Evolutionary conservation across 2,113 vertebrate species (phyloP).

Genomic region (Campylomormyrus tamandua): DNA sequence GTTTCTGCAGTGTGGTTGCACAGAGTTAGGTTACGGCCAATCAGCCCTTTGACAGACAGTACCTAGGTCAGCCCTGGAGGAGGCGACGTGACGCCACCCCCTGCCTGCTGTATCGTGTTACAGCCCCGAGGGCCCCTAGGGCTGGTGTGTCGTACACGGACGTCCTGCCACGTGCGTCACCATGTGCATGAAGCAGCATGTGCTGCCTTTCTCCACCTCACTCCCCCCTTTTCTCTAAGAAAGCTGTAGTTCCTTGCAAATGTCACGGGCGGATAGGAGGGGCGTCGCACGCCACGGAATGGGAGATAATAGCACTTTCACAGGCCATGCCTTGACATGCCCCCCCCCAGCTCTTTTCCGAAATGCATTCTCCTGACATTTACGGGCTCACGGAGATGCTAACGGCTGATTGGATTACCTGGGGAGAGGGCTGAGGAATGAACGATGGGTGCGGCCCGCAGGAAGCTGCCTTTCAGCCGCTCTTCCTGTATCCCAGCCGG

Average conservation of each 20-base stretch:
- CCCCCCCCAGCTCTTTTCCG: conserved; percentile 47
- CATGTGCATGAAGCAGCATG: neutral
- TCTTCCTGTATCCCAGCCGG: neutral
- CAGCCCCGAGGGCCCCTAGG: neutral
- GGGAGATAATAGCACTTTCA: conserved; percentile 33
- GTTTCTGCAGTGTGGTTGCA: conserved; percentile 11
- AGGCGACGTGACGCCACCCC: conserved; percentile 5
- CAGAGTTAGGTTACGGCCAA: conserved; percentile 13
- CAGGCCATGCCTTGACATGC: conserved; percentile 31
- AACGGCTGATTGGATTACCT: conserved; percentile 31
- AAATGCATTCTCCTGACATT: conserved; percentile 55
- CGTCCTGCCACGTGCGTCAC: neutral
- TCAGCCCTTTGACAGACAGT: conserved; percentile 29
- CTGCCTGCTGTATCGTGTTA: conserved; percentile 8
- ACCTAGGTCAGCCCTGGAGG: conserved; percentile 26
- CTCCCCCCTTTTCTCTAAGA: neutral
- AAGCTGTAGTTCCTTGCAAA: conserved; percentile 20
- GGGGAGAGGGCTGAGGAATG: conserved; percentile 14
- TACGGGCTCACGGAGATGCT: conserved; percentile 30
- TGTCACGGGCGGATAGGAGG: conserved; percentile 38
- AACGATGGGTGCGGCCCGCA: neutral
- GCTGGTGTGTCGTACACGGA: neutral
- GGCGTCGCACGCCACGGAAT: conserved; percentile 30
- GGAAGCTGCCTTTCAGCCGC: neutral
- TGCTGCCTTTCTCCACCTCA: neutral